phyloP scores from a whole-genome alignment of 1,140 invertebrate genomes.

The Leptopilina boulardi region DNA sequence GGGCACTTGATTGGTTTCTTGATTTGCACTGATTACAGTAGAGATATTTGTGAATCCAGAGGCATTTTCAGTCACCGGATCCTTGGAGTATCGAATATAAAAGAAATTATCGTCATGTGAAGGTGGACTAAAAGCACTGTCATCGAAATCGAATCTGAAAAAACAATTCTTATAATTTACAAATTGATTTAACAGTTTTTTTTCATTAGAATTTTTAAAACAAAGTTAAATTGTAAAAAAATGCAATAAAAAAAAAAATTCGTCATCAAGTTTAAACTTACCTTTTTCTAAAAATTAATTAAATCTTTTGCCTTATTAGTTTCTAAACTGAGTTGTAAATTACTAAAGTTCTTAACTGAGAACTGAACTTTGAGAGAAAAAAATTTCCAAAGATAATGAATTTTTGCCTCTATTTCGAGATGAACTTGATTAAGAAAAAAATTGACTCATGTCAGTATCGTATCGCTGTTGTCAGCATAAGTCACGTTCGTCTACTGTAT shows the following conservation, averaged over 20 bases:
- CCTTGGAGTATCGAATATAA: conserved; percentile 79
- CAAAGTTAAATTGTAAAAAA: background rate
- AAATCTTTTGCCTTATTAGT: background rate
- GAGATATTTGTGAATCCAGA: conserved; percentile 64
- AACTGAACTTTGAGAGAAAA: conserved; percentile 47
- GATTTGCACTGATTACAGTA: conserved; percentile 57
- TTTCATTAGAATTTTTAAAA: background rate
- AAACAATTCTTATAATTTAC: background rate
- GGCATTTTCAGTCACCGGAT: conserved; percentile 50
- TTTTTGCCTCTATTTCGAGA: conserved; percentile 47
- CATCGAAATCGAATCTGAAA: conserved; percentile 81
- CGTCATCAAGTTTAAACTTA: background rate
- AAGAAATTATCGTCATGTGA: conserved; percentile 84
- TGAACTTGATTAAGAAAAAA: conserved; percentile 36
- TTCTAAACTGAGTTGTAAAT: background rate
- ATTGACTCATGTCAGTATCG: background rate
- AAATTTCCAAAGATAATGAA: conserved; percentile 42
- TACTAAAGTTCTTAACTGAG: background rate
- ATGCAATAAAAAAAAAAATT: background rate
- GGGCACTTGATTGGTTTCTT: conserved; percentile 53
- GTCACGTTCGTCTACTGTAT: conserved; percentile 42
- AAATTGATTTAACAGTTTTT: background rate
- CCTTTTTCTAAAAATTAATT: background rate
- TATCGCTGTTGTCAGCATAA: background rate
- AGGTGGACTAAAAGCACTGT: conserved; percentile 82